A percentile compares a stretch with the other conserved stretches of the same genome.
phyloP scores from a whole-genome alignment of 2,797 vertebrate species.

The Podargus strigoides region DNA sequence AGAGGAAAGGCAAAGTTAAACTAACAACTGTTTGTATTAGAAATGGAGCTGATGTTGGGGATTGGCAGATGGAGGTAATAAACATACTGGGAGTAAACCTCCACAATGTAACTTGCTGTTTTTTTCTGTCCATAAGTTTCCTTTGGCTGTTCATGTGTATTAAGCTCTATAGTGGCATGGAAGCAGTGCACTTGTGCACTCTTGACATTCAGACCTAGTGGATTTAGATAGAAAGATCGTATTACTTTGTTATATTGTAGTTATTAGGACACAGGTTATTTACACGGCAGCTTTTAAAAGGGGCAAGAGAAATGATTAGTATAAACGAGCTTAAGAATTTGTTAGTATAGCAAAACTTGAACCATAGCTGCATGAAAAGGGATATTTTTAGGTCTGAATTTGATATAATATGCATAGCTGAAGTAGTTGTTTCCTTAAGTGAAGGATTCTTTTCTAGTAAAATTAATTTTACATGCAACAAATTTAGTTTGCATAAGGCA shows the following conservation, averaged over 20 bases:
- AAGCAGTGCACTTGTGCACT: rapidly evolving
- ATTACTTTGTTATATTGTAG: neutral
- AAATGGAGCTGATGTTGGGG: neutral
- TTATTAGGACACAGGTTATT: neutral
- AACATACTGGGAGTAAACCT: neutral
- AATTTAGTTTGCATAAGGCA: neutral
- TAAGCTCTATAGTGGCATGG: neutral
- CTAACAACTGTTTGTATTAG: neutral
- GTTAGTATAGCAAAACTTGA: neutral
- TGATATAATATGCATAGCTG: neutral
- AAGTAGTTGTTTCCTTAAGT: neutral
- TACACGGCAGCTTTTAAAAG: neutral
- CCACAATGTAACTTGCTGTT: neutral
- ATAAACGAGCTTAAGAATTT: neutral
- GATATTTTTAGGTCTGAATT: neutral
- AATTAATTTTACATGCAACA: neutral
- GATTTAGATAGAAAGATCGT: neutral
- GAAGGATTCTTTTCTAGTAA: neutral
- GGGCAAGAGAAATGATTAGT: neutral
- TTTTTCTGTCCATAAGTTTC: neutral
- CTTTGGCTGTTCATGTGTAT: neutral
- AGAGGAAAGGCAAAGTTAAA: neutral
- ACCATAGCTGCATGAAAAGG: neutral
- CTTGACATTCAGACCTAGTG: neutral
- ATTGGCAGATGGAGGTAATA: neutral